Evolutionary conservation across 2,113 vertebrate species (phyloP).

Genomic region (Lates calcarifer): DNA sequence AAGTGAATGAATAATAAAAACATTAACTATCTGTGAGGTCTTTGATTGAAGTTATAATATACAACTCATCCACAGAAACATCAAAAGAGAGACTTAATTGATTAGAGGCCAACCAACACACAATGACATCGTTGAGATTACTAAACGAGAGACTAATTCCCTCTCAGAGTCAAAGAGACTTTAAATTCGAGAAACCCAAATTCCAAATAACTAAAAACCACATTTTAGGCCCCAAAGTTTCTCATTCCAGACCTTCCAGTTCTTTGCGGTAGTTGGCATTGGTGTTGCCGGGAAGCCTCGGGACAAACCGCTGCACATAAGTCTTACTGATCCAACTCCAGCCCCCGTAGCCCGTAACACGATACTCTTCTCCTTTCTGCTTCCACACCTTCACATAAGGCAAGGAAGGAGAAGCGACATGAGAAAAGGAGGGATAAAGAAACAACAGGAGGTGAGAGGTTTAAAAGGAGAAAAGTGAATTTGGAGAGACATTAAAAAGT

Average conservation of each 20-base stretch:
- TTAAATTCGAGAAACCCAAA: conserved; percentile 17
- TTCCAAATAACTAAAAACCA: conserved; percentile 31
- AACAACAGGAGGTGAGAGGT: neutral
- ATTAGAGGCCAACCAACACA: conserved; percentile 6
- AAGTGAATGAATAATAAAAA: neutral
- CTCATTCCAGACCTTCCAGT: conserved; percentile 72
- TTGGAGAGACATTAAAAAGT: neutral
- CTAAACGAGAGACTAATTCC: conserved; percentile 18
- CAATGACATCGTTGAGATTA: conserved; percentile 15
- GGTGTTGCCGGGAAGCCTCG: conserved; percentile 96
- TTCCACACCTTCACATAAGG: conserved; percentile 93
- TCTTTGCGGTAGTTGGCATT: conserved; percentile 92
- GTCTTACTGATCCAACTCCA: conserved; percentile 99
- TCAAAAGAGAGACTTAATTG: conserved; percentile 14
- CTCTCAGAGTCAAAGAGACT: conserved; percentile 1
- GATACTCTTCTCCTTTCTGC: conserved; percentile 98
- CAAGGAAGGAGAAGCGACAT: neutral
- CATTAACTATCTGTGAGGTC: conserved; percentile 2
- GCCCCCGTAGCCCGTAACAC: conserved; percentile 97
- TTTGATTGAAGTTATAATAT: neutral
- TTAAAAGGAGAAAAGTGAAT: conserved; percentile 11
- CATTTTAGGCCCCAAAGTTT: conserved; percentile 15
- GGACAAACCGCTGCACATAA: conserved; percentile 92
- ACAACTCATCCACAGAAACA: conserved; percentile 1
- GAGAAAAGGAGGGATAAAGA: neutral